These are phyloP conservation scores for Zoanthus gigantus DNA, from an alignment of 92 coral and sea anemone genomes.

Conservation along the genomic window DNA sequence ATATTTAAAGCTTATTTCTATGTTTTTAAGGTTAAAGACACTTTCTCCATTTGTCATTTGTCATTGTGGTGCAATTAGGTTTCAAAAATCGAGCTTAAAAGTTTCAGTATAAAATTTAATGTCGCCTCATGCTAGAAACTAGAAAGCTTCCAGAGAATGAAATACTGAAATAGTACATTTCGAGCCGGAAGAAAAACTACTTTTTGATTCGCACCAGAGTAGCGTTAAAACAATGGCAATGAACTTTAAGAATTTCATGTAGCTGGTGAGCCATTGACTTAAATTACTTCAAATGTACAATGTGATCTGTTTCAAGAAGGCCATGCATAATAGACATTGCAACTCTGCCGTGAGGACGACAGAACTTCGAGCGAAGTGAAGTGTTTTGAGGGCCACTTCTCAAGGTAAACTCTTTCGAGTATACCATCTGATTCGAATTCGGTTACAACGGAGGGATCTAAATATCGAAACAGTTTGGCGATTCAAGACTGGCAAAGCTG, in stretches of 20 bases:
- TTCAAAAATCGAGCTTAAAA: conserved; percentile 17
- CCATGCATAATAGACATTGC: neutral
- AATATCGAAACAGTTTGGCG: neutral
- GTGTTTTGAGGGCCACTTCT: neutral
- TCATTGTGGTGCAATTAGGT: conserved; percentile 31
- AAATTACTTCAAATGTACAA: conserved; percentile 15
- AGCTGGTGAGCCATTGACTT: conserved; percentile 30
- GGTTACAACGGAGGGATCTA: neutral
- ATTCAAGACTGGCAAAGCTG: neutral
- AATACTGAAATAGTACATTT: neutral
- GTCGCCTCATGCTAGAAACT: too few relatives aligned
- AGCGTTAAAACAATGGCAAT: conserved; percentile 7
- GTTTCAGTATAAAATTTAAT: neutral
- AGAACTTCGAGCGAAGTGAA: neutral
- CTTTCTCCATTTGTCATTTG: conserved; percentile 1
- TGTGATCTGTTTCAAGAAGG: conserved; percentile 38
- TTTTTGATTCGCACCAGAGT: conserved; percentile 1
- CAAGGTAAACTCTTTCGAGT: neutral
- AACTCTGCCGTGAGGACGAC: neutral
- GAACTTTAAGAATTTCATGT: conserved; percentile 14
- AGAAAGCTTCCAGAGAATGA: neutral
- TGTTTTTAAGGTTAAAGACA: conserved; percentile 25
- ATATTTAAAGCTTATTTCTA: conserved; percentile 20
- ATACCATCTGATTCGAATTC: neutral
- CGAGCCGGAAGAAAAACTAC: conserved; percentile 15